phyloP scores from a whole-genome alignment of 2,113 vertebrate genomes.

The Capreolus pygargus region DNA sequence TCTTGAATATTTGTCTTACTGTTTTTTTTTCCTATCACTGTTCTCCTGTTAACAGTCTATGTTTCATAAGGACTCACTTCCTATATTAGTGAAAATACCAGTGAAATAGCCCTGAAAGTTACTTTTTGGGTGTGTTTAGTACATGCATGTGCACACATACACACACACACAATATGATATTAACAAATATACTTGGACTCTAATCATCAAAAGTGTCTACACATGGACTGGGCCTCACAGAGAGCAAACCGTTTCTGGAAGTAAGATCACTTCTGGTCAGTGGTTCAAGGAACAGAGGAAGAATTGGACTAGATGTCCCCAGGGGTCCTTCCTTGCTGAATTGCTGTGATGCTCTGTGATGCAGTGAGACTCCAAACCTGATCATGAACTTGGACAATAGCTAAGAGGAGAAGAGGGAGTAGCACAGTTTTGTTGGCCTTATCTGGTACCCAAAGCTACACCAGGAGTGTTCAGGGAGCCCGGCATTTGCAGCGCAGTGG shows the following conservation, averaged over 20 bases:
- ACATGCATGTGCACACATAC: not conserved
- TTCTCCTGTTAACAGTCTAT: not conserved
- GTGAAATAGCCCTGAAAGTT: not conserved
- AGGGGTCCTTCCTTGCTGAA: not conserved
- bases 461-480: not conserved
- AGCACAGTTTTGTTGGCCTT: not conserved
- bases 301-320: not conserved
- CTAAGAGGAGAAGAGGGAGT: not conserved
- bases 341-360: not conserved
- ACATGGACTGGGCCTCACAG: not conserved
- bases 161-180: not conserved
- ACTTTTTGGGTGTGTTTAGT: not conserved
- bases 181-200: not conserved
- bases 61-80: not conserved
- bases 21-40: conserved; percentile 5
- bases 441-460: not conserved
- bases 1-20: conserved; percentile 1
- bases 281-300: not conserved
- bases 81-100: not conserved
- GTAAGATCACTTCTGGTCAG: not conserved
- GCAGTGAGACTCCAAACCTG: not conserved
- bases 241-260: not conserved
- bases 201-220: not conserved
- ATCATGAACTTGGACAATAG: not conserved
- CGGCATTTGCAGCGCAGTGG: rapidly evolving